These are phyloP conservation scores for Halesus radiatus DNA, from an alignment of 1,140 invertebrate species.

Conservation along the genomic window DNA sequence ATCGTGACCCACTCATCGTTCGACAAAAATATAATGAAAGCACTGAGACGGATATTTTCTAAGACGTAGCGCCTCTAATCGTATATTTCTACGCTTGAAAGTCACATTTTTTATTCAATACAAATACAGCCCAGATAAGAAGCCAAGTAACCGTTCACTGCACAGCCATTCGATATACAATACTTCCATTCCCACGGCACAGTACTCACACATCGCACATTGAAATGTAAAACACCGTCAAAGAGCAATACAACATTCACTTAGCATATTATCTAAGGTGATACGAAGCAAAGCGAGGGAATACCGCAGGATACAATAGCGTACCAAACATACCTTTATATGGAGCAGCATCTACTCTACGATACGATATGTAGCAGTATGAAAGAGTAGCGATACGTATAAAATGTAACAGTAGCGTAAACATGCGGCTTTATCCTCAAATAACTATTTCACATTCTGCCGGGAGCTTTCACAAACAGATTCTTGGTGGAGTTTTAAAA, in stretches of 20 bases:
- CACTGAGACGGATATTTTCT: no score
- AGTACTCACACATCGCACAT: no score
- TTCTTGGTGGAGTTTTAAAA: conserved; percentile 9
- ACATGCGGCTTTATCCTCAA: conserved; percentile 3
- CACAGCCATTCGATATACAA: no score
- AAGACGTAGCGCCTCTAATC: no score
- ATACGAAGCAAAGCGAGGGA: background rate
- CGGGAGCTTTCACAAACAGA: conserved; percentile 1
- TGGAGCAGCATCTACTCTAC: background rate
- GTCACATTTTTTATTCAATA: no score
- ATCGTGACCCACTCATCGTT: no score
- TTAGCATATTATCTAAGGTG: conserved; percentile 27
- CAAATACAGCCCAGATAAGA: no score
- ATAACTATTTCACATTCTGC: background rate
- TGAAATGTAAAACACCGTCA: background rate
- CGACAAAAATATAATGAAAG: no score
- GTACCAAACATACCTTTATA: background rate
- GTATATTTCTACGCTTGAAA: no score
- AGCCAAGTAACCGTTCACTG: no score
- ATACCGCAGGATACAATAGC: conserved; percentile 22
- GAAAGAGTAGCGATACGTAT: background rate
- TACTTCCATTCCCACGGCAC: no score
- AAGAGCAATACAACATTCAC: background rate
- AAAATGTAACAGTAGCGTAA: background rate
- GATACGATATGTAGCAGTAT: no score